Conservation (phyloP, 2,797 vertebrate genomes). For the Bradypodion pumilum region DNA sequence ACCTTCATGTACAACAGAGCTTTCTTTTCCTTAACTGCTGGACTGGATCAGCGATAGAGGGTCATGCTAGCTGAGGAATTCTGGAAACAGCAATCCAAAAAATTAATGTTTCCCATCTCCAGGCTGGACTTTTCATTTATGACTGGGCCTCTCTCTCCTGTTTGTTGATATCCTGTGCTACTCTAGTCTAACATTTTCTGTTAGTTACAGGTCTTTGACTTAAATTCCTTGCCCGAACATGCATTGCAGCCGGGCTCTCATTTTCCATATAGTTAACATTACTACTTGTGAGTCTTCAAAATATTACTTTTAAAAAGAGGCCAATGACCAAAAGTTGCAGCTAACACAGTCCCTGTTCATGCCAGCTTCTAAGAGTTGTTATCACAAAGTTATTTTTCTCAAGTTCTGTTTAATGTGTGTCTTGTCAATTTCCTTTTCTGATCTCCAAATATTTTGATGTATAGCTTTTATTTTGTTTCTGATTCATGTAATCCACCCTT, state of each 20-base stretch:
- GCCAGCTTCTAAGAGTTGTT: no score
- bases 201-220: neutral
- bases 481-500: neutral
- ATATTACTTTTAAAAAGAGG: no score
- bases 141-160: neutral
- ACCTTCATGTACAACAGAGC: neutral
- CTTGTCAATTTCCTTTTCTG: neutral
- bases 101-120: no score
- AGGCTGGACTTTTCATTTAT: neutral
- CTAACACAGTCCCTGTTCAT: no score
- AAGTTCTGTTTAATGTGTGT: neutral
- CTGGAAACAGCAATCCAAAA: no score
- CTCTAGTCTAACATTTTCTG: neutral
- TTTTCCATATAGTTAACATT: neutral
- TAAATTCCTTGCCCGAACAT: neutral
- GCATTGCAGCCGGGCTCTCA: neutral
- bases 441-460: neutral
- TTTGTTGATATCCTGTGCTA: neutral
- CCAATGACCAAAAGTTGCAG: no score
- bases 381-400: neutral
- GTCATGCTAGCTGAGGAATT: no score
- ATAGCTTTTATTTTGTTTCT: neutral
- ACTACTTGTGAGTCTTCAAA: no score
- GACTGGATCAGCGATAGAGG: neutral
- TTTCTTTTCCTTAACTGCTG: neutral